These are phyloP conservation scores for Nasua narica DNA, from an alignment of 2,797 vertebrate species.

Conservation along the genomic window DNA sequence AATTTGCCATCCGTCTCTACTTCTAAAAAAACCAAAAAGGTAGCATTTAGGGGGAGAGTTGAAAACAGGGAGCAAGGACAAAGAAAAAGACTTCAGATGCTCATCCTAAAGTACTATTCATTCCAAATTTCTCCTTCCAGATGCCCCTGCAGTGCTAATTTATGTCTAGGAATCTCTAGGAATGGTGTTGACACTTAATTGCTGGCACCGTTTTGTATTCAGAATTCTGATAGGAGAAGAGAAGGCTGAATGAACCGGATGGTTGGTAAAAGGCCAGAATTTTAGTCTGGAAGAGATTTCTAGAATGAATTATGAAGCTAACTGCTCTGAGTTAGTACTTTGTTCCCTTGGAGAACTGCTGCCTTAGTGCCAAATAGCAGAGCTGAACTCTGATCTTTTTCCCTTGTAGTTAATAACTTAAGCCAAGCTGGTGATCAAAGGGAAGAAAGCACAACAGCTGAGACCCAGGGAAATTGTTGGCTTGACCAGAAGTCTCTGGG, in stretches of 20 bases:
- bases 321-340: conserved; percentile 41
- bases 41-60: not conserved
- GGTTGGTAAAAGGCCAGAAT: conserved; percentile 60
- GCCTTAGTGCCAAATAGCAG: conserved; percentile 52
- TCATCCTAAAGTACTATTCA: not conserved
- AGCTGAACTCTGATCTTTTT: conserved; percentile 55
- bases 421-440: conserved; percentile 66
- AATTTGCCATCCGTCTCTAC: not conserved
- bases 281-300: conserved; percentile 67
- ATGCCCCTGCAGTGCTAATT: not conserved
- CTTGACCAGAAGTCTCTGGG: conserved; percentile 39
- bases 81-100: not conserved
- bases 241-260: conserved; percentile 36
- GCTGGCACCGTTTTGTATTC: conserved; percentile 26
- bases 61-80: not conserved
- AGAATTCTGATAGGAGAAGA: conserved; percentile 53
- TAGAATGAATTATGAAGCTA: conserved; percentile 66
- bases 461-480: conserved; percentile 45
- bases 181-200: conserved; percentile 32
- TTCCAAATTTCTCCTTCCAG: conserved; percentile 9
- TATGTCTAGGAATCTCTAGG: not conserved
- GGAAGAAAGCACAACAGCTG: conserved; percentile 29
- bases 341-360: conserved; percentile 43
- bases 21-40: not conserved
- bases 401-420: conserved; percentile 55